Percentiles rank a stretch among this genome's conserved stretches.
phyloP scores from a whole-genome alignment of 2,113 vertebrate species.

The Melanotaenia duboulayi region DNA sequence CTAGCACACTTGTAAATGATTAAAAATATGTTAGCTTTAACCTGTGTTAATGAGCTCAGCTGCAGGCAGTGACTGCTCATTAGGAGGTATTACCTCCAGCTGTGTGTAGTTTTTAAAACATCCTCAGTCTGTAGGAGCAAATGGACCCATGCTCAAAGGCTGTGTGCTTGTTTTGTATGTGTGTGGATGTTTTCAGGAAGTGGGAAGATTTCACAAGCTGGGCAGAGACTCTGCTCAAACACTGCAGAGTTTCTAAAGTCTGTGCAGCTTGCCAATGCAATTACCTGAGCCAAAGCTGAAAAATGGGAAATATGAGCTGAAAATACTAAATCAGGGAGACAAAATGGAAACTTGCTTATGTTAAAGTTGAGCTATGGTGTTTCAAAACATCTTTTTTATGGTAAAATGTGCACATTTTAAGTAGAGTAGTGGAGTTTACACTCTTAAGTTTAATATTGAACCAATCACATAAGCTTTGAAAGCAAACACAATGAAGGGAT shows the following conservation, averaged over 20 bases:
- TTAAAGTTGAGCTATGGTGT: too few relatives aligned
- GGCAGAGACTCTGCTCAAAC: too few relatives aligned
- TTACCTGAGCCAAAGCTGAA: too few relatives aligned
- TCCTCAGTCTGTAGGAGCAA: conserved; percentile 3
- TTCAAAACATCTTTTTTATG: too few relatives aligned
- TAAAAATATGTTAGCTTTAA: not conserved
- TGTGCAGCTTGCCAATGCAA: too few relatives aligned
- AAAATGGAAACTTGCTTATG: too few relatives aligned
- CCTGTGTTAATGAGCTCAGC: conserved; percentile 18
- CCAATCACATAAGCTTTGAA: not conserved
- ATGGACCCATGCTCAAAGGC: conserved; percentile 1
- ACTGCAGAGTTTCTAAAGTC: too few relatives aligned
- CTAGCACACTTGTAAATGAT: not conserved
- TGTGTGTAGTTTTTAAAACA: conserved; percentile 32
- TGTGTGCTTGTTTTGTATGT: conserved; percentile 4
- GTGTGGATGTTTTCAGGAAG: not conserved
- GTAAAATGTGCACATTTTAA: too few relatives aligned
- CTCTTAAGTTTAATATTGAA: not conserved
- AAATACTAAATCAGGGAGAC: too few relatives aligned
- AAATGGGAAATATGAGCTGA: too few relatives aligned
- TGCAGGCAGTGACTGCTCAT: conserved; percentile 6
- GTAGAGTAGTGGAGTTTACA: too few relatives aligned
- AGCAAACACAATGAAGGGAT: too few relatives aligned
- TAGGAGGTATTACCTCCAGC: conserved; percentile 28
- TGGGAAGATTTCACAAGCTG: not conserved